Percentiles rank a stretch among this genome's conserved stretches.
Evolutionary conservation across 2,113 vertebrate species (phyloP).

Genomic region (Eubucco bourcierii): DNA sequence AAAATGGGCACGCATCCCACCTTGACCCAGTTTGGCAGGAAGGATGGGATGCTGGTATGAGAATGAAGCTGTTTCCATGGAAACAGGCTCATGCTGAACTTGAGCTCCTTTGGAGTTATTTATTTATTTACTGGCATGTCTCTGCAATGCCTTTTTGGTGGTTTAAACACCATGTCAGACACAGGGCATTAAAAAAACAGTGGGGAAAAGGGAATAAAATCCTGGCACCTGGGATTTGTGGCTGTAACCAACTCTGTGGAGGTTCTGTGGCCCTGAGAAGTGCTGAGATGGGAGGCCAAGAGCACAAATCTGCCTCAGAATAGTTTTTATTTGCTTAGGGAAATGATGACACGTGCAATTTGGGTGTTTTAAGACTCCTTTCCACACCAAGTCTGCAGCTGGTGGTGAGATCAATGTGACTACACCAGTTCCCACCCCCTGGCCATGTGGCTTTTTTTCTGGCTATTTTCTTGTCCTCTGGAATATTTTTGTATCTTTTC

Average conservation of each 20-base stretch:
- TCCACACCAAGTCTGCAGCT: not conserved
- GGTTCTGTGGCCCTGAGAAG: not conserved
- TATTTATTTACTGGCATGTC: not conserved
- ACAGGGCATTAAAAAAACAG: not conserved
- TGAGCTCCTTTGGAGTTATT: not conserved
- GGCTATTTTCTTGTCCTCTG: not conserved
- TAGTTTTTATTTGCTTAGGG: not conserved
- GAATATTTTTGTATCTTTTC: not conserved
- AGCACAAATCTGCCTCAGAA: not conserved
- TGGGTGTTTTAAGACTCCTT: not conserved
- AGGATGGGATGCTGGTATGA: not conserved
- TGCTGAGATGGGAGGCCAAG: not conserved
- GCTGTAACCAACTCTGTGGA: not conserved
- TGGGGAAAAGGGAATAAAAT: not conserved
- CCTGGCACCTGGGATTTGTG: not conserved
- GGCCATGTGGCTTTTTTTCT: not conserved
- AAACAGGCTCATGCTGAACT: slow-evolving; percentile 26
- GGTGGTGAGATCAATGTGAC: accelerated
- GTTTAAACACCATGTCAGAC: not conserved
- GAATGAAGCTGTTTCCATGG: slow-evolving; percentile 55
- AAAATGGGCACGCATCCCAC: accelerated
- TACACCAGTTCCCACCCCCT: not conserved
- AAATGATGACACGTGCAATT: not conserved
- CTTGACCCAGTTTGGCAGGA: not conserved
- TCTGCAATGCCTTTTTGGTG: not conserved